Evolutionary conservation across 1,140 invertebrate genomes (phyloP).

Genomic region (Muscidifurax raptorellus): DNA sequence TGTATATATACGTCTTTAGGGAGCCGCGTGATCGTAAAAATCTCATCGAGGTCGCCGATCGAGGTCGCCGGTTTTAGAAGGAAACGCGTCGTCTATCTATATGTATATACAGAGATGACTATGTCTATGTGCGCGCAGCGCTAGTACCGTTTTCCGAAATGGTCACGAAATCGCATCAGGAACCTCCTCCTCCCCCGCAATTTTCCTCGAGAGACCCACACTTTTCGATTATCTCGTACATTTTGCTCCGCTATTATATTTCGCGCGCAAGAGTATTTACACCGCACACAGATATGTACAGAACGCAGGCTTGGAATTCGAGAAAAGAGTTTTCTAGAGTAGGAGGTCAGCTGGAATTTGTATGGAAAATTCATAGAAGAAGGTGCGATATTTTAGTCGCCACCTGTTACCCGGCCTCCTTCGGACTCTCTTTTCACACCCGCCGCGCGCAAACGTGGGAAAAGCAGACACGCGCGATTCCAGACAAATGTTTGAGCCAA

Average conservation of each 20-base stretch:
- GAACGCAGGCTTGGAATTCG: not conserved
- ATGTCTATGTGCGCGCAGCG: constrained; percentile 24
- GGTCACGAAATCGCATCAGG: not conserved
- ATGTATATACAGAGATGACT: constrained; percentile 56
- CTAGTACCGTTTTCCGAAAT: not conserved
- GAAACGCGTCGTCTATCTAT: constrained; percentile 44
- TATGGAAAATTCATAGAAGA: constrained; percentile 40
- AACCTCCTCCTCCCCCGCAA: no score
- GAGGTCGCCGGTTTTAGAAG: constrained; percentile 61
- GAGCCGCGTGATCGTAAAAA: constrained; percentile 39
- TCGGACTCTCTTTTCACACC: constrained; percentile 20
- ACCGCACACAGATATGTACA: not conserved
- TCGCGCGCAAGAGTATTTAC: no score
- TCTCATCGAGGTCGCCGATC: constrained; percentile 62
- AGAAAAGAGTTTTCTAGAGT: constrained; percentile 28
- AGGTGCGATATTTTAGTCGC: constrained; percentile 18
- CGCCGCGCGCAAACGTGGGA: not conserved
- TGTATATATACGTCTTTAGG: not conserved
- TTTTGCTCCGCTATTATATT: no score
- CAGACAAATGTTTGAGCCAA: no score
- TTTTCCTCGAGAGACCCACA: no score
- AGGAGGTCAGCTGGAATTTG: constrained; percentile 22
- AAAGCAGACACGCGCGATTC: no score
- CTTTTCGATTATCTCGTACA: no score
- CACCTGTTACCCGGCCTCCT: constrained; percentile 8